These are phyloP conservation scores for Nycticorax nycticorax DNA, from an alignment of 2,113 vertebrate species.

Conservation along the genomic window DNA sequence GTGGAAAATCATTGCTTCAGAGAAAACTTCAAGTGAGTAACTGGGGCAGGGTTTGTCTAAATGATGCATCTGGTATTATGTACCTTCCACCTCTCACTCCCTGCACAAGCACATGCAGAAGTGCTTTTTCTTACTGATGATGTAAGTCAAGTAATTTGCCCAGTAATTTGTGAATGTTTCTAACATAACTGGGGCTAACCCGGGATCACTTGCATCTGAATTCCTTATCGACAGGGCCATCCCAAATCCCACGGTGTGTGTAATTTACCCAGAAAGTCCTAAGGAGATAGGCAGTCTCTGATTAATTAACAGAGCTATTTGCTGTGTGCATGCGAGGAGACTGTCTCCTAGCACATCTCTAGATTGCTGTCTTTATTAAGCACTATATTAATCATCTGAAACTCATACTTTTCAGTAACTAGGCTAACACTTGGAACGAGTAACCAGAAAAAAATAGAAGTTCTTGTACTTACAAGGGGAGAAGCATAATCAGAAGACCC, in stretches of 20 bases:
- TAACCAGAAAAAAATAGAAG: neutral
- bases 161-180: neutral
- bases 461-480: neutral
- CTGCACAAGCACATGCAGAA: neutral
- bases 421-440: neutral
- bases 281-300: neutral
- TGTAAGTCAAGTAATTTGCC: neutral
- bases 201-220: neutral
- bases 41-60: neutral
- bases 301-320: neutral
- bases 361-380: neutral
- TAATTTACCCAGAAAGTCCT: neutral
- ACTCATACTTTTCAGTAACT: neutral
- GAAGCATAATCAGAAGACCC: neutral
- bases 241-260: neutral
- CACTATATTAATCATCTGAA: neutral
- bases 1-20: slow-evolving; percentile 98
- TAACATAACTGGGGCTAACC: neutral
- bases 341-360: neutral
- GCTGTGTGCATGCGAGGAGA: fast-evolving
- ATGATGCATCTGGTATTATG: neutral
- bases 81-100: neutral
- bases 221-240: neutral
- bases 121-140: neutral
- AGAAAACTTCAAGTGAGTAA: slow-evolving; percentile 95